Base-by-base conservation (phyloP, 2,888 invertebrate genomes). In the Lithophane socia region DNA sequence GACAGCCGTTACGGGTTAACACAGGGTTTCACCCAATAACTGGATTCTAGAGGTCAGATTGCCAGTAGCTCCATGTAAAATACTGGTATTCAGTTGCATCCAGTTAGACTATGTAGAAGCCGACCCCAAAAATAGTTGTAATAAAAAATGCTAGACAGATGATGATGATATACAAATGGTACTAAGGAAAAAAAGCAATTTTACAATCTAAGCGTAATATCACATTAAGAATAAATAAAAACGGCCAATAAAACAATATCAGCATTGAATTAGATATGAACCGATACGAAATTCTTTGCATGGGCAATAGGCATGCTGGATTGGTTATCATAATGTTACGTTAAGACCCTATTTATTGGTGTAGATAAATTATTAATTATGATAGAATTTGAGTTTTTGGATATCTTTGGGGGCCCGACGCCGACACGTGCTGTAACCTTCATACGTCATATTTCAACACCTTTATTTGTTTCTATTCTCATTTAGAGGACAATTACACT, bases 231-330 rank as follows among this genome's bases (percentile, higher is more conserved):
- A 61, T 77, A 0, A 37, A 37, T 24, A 75, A 13, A n/a, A 9
- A 52, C 18, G n/a, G 4, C 8, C 24, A 76, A 68, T 68, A 76
- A 82, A 76, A 74, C 37, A 63, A 56, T 67, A 68, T 76, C 67
- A 76, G 52, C 24, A 44, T 18, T 63, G 2, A 42, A 18, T 49
- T 37, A 63, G 24, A 67, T 64, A 82, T 44, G 3, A 56, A 58
- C 8, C 1, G 60, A 60, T 80, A 61, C 5, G 56, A 52, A 29
- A 63, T 42, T 29, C 8, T 5, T 16, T 7, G 44, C n/a, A 56
- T 24, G 21, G 1, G n/a, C 12, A 80, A 16, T 21, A 24, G 8
- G 29, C 37, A 65, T 60, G 18, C 12, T 64, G 49, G n/a, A 58
- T 67, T 76, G 2, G 13, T 58, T 79, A 79, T 68, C 68, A 44